Percentiles rank a stretch among this genome's conserved stretches.
Evolutionary conservation across 2,113 vertebrate species (phyloP).

Genomic region (Pteropus alecto): DNA sequence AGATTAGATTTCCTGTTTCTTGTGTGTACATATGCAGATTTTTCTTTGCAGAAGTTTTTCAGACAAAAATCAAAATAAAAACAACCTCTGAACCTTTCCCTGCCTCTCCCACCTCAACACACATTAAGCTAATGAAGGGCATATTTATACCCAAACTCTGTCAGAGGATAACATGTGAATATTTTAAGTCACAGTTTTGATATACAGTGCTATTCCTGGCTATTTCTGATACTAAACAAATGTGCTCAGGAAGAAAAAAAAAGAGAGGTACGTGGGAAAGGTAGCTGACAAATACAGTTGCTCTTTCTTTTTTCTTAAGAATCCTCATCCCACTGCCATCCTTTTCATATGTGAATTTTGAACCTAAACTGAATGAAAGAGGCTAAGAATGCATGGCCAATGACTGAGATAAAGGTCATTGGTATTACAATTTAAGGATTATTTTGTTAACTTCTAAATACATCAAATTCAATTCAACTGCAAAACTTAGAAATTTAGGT

Average conservation of each 20-base stretch:
- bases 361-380: not conserved
- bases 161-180: not conserved
- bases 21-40: not conserved
- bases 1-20: conserved; percentile 24
- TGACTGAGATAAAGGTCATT: not conserved
- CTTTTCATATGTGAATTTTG: not conserved
- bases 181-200: conserved; percentile 16
- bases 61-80: conserved; percentile 24
- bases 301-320: not conserved
- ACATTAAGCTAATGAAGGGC: not conserved
- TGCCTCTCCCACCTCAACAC: not conserved
- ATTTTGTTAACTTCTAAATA: not conserved
- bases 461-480: not conserved
- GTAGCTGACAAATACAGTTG: not conserved
- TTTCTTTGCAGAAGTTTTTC: conserved; percentile 26
- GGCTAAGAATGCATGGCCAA: not conserved
- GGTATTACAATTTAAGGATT: not conserved
- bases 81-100: not conserved
- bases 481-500: not conserved
- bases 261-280: not conserved
- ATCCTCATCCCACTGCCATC: not conserved
- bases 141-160: not conserved
- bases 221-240: conserved; percentile 2
- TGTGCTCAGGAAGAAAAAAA: not conserved
- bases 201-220: not conserved